A percentile compares a stretch with the other conserved stretches of the same genome.
Evolutionary conservation across 2,888 invertebrate species (phyloP).

Genomic region (Dromius quadrimaculatus): DNA sequence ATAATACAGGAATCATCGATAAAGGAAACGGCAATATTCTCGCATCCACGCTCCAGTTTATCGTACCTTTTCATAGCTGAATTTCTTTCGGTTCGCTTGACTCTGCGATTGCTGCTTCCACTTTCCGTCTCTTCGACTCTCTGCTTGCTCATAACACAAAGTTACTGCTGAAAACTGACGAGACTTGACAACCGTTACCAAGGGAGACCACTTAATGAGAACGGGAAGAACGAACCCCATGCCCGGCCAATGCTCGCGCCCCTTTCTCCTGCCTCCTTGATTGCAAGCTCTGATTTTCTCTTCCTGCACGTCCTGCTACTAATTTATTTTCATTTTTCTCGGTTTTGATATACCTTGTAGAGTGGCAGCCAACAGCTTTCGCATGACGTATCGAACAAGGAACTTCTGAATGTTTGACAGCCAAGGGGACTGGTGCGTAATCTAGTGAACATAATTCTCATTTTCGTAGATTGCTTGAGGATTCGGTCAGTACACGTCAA

Average conservation of each 20-base stretch:
- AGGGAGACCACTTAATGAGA: constrained; percentile 66
- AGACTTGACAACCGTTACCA: constrained; percentile 65
- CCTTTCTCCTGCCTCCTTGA: constrained; percentile 25
- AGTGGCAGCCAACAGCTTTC: constrained; percentile 43
- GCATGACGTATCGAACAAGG: constrained; percentile 30
- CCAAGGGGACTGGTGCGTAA: constrained; percentile 18
- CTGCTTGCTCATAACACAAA: constrained; percentile 49
- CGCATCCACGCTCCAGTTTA: constrained; percentile 57
- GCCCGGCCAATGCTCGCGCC: too few relatives aligned
- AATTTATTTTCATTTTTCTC: constrained; percentile 51
- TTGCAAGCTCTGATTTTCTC: not conserved
- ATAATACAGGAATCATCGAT: constrained; percentile 44
- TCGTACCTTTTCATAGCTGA: constrained; percentile 54
- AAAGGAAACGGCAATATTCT: constrained; percentile 54
- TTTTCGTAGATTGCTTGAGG: too few relatives aligned
- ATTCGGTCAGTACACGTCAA: too few relatives aligned
- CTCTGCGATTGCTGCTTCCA: constrained; percentile 51
- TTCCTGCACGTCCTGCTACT: constrained; percentile 40
- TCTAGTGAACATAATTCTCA: constrained; percentile 1
- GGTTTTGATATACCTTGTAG: constrained; percentile 34
- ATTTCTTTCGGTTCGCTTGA: constrained; percentile 50
- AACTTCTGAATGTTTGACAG: constrained; percentile 30
- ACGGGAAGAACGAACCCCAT: too few relatives aligned
- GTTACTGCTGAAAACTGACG: constrained; percentile 56
- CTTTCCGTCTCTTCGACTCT: too few relatives aligned